Evolutionary conservation across 2,113 vertebrate genomes (phyloP).

Genomic region (Lichenostomus cassidix): DNA sequence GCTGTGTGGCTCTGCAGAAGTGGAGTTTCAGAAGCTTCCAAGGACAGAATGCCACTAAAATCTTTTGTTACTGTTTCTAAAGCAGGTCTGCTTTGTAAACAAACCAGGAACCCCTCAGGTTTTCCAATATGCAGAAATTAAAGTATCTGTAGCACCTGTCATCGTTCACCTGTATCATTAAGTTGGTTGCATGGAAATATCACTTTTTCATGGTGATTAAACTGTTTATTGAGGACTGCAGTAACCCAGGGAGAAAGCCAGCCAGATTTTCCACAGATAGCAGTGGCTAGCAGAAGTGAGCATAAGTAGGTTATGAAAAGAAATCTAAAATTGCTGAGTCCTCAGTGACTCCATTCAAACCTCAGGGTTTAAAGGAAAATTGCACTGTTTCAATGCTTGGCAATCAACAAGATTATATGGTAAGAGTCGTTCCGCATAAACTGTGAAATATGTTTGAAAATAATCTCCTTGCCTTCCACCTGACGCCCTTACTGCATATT

Average conservation of each 20-base stretch:
- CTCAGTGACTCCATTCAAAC: not conserved
- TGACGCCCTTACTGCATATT: not conserved
- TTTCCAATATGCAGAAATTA: not conserved
- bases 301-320: not conserved
- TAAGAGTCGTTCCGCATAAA: not conserved
- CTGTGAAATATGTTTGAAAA: constrained; percentile 30
- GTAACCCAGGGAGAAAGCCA: not conserved
- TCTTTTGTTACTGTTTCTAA: constrained; percentile 1
- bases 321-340: constrained; percentile 5
- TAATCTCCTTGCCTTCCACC: constrained; percentile 3
- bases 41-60: not conserved
- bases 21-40: not conserved
- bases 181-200: constrained; percentile 6
- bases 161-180: not conserved
- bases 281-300: not conserved
- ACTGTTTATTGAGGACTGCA: not conserved
- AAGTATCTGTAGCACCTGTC: constrained; percentile 10
- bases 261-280: not conserved
- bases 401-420: constrained; percentile 32
- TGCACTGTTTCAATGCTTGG: not conserved
- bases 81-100: not conserved
- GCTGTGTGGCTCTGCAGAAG: not conserved
- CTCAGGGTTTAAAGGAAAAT: not conserved
- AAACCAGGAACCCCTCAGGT: not conserved
- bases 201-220: not conserved